These are phyloP conservation scores for Kryptolebias marmoratus DNA, from an alignment of 2,113 vertebrate species.

Conservation along the genomic window DNA sequence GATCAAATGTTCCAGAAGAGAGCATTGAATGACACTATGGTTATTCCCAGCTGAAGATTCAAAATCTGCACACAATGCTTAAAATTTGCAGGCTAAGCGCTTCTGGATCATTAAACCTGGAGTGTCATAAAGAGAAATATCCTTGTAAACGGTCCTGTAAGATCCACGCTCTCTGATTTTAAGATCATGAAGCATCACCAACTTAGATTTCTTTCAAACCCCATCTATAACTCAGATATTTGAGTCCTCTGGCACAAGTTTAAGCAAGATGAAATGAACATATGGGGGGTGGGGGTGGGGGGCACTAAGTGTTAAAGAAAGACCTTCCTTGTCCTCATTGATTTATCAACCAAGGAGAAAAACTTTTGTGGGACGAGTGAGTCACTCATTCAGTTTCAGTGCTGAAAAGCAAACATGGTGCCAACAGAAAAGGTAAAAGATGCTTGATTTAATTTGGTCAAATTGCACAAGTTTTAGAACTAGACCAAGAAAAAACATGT, in stretches of 20 bases:
- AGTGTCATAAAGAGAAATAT: constrained; percentile 1
- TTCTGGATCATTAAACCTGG: background rate
- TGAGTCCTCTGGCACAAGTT: background rate
- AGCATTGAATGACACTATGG: background rate
- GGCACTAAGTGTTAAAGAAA: background rate
- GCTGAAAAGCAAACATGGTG: background rate
- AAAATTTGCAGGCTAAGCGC: background rate
- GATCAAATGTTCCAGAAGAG: background rate
- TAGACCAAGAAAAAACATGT: too few species aligned
- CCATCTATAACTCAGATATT: background rate
- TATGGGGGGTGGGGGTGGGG: background rate
- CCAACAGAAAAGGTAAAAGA: too few species aligned
- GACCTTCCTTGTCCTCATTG: background rate
- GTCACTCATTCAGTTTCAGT: background rate
- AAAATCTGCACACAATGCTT: background rate
- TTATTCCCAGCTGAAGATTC: background rate
- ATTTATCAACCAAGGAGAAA: background rate
- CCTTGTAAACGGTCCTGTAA: background rate
- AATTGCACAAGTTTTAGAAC: too few species aligned
- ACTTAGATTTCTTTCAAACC: background rate
- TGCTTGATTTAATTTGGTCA: too few species aligned
- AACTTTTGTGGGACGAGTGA: background rate
- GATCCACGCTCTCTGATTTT: background rate
- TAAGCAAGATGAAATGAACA: background rate
- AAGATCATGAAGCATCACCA: background rate